Percentiles rank a stretch among this genome's conserved stretches.
These are phyloP conservation scores for Athripsodes cinereus DNA, from an alignment of 2,888 invertebrate species.

Conservation along the genomic window DNA sequence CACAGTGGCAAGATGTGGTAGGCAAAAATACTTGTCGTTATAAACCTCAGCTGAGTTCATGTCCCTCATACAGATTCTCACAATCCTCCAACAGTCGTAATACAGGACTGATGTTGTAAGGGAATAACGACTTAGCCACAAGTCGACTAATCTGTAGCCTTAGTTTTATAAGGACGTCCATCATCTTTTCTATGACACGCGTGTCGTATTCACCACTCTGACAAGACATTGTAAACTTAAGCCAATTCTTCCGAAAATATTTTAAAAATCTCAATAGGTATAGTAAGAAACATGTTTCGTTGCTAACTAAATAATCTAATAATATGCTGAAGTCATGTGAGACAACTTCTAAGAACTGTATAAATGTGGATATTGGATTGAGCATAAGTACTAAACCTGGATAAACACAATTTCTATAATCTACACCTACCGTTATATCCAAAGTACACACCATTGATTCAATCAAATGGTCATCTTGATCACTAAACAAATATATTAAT, in stretches of 20 bases:
- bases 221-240: constrained; percentile 73
- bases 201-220: constrained; percentile 49
- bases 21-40: no score
- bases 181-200: constrained; percentile 69
- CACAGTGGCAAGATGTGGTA: no score
- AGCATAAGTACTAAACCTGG: constrained; percentile 76
- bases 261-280: constrained; percentile 80
- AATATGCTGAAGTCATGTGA: constrained; percentile 75
- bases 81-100: constrained; percentile 76
- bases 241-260: constrained; percentile 77
- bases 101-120: constrained; percentile 86
- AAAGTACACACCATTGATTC: constrained; percentile 90
- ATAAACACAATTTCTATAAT: constrained; percentile 73
- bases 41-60: constrained; percentile 65
- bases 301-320: constrained; percentile 80
- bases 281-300: constrained; percentile 83
- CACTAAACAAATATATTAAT: constrained; percentile 80
- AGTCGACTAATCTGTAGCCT: constrained; percentile 75
- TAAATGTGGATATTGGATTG: constrained; percentile 80
- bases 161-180: constrained; percentile 75
- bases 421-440: constrained; percentile 81
- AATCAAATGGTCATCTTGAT: constrained; percentile 86
- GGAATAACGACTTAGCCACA: constrained; percentile 77
- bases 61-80: constrained; percentile 79
- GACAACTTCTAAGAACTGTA: constrained; percentile 78